Evolutionary conservation across 2,797 vertebrate genomes (phyloP), one percentile per base, ranked within the genome.

Genomic region (Bufotes viridis): DNA sequence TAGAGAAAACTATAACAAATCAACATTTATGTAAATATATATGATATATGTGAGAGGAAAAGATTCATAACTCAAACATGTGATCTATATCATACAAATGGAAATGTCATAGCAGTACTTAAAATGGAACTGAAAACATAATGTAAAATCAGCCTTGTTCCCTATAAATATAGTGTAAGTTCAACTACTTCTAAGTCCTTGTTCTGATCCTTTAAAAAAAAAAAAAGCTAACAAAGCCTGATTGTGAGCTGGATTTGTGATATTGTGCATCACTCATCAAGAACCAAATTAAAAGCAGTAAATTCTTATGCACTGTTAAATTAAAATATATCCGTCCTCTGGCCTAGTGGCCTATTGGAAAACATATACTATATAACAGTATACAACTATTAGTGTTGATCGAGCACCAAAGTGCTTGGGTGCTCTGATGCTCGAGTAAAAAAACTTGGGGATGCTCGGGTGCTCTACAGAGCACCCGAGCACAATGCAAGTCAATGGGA

Each of bases 251-350:
- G 79, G 84, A 86, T 86, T 76, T 86, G 29, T 69, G 60, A 82
- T 82, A 60, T n/a, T 49, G 17, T 12, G 78, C 58, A 78, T 89
- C 84, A 78, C 78, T 86, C 78, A 86, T 82, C 79, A 55, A 53
- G 42, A 60, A 78, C 58, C 22, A 76, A 86, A 89, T 51, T 86
- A 79, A 86, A 86, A 89, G 82, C 78, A 81, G 69, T 58, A 81
- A 85, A 82, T 72, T 76, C 20, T 85, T 85, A 81, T 85, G 78
- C 78, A 81, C 49, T 10, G 17, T 82, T 82, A 72, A 78, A 89
- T 89, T 82, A 86, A 89, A 89, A 26, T 60, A 86, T 69, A 20
- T 81, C 13, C 42, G 42, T 34, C 42, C 65, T 29, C 2, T 14
- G 63, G 9, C 63, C 63, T 34, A 29, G 0, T 14, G 63, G 9